Evolutionary conservation across 2,797 vertebrate genomes (phyloP), one percentile per base, ranked within the genome.

Genomic region (Cirrhinus molitorella): DNA sequence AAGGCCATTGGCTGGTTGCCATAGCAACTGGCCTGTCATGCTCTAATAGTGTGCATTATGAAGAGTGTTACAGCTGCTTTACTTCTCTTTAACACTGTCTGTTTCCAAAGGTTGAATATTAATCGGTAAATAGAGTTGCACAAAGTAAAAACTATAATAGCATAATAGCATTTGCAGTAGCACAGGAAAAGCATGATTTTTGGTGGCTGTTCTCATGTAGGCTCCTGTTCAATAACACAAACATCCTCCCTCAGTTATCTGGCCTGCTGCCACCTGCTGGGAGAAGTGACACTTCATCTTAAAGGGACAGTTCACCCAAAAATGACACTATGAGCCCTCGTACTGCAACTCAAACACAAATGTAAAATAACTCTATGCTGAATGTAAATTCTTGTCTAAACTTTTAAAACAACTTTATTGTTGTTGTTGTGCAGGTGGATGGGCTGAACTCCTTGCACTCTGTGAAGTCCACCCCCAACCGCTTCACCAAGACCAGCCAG

Each of bases 401-500:
- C 4, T 43, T 57, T 66, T 25, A 14, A 40, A 61, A 49, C 25
- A 61, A 49, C 25, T 14, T 49, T 3, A 47, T 11, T 74, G 43
- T 28, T 79, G 43, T 81, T 45, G 86, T 73, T 89, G 68, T 76
- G 21, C 75, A 99, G 98, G 95, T 97, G 79, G 98, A 99, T 85
- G 98, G 98, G 1, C 90, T 99, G 79, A 99, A 98, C 93, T 98
- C 98, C 2, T 95, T 99, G 4, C 98, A 99, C 89, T 98, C 98
- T 1, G 97, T 99, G 78, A 99, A 99, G 93, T 96, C 97, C 23
- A 97, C 97, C 81, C 96, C 97, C 55, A 99, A 98, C 89, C 95
- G 98, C 81, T 99, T 99, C 90, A 98, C 97, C 81, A 99, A 99
- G 94, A 99, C 98, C 31, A 99, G 98, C 92, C 98, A 99, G 87